Evolutionary conservation across 2,113 vertebrate species (phyloP), one percentile per base, ranked within the genome.

Genomic region (Tauraco erythrolophus): DNA sequence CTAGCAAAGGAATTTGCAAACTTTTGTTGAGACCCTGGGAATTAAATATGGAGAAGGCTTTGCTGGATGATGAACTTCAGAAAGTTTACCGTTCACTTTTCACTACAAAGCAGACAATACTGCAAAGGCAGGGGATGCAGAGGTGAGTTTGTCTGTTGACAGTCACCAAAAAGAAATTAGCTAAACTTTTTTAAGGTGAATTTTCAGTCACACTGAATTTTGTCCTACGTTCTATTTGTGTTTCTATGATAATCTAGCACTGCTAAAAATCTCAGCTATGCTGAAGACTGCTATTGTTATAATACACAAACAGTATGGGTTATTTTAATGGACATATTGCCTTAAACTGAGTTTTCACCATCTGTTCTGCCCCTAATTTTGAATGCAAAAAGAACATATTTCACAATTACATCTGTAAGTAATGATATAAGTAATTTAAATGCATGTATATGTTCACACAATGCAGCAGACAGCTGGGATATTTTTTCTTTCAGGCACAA

Each of bases 381-480:
- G 97, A 98, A 98, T 98, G 98, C 98, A 98, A 96, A 97, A 98
- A 97, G 98, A 97, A 96, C 97, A 98, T 98, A 98, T 98, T 98
- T 98, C 98, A 98, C 98, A 98, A 98, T 98, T 98, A 98, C 98
- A 98, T 98, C 98, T 98, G 98, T 98, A 98, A 98, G 98, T 98
- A 98, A 98, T 98, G 98, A 98, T 98, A 97, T 96, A 98, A 98
- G 97, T 98, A 98, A 98, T 98, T 98, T 98, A 98, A 98, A 98
- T 98, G 98, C 98, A 98, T 98, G 97, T 98, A 97, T 98, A 98
- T 98, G 95, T 98, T 97, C 97, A 87, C 97, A 98, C 97, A 97
- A 97, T 98, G 96, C 97, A 97, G 96, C 60, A 98, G 98, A 98
- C 98, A 98, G 97, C 98, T 98, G 98, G 97, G 97, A 61, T 96